Evolutionary conservation across 1,140 invertebrate species (phyloP).

Genomic region (Lepeophtheirus salmonis): DNA sequence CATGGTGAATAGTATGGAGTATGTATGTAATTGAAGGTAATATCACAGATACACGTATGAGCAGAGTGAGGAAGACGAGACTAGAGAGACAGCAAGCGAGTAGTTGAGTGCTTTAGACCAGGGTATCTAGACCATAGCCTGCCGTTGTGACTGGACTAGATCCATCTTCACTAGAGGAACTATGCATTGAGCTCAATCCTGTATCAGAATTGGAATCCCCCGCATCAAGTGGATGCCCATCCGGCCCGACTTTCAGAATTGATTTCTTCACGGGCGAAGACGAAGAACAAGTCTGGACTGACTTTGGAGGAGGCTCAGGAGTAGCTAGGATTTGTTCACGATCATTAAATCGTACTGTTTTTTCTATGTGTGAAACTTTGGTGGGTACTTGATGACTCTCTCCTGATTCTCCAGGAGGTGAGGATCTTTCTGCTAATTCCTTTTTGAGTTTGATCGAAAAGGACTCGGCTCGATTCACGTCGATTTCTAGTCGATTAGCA

Average conservation of each 20-base stretch:
- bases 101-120: conserved; percentile 26
- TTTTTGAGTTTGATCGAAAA: not conserved
- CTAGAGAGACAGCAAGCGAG: not conserved
- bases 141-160: not conserved
- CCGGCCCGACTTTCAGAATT: not conserved
- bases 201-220: conserved; percentile 37
- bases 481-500: not conserved
- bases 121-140: conserved; percentile 30
- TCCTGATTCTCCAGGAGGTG: not conserved
- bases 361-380: conserved; percentile 1
- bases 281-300: not conserved
- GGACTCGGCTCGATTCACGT: not conserved
- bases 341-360: not conserved
- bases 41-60: too few relatives aligned
- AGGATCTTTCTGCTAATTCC: not conserved
- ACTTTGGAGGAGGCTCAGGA: not conserved
- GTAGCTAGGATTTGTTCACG: not conserved
- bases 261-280: conserved; percentile 14
- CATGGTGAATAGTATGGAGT: too few relatives aligned
- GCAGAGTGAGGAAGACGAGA: not conserved
- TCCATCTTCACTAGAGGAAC: conserved; percentile 30
- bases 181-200: conserved; percentile 35
- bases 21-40: too few relatives aligned
- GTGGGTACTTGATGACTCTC: not conserved
- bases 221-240: not conserved